Evolutionary conservation across 1,140 invertebrate species (phyloP).

Genomic region (Araneus ventricosus): DNA sequence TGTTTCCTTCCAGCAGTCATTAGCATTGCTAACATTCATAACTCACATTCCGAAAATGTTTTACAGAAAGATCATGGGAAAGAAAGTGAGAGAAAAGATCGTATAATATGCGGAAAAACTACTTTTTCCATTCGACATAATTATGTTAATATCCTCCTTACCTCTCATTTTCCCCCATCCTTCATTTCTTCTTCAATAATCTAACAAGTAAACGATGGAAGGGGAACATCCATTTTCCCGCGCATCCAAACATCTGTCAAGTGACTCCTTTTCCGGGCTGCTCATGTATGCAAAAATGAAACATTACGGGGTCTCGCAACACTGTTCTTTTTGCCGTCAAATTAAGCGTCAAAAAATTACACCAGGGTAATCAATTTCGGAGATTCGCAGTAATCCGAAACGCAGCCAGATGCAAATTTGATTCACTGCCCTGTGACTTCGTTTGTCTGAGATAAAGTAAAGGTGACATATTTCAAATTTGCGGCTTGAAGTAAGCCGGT

Average conservation of each 20-base stretch:
- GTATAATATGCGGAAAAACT: neutral
- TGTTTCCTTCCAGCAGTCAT: neutral
- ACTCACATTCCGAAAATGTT: neutral
- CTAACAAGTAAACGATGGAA: conserved; percentile 40
- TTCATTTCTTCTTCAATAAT: conserved; percentile 13
- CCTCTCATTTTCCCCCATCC: neutral
- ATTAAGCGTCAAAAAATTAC: conserved; percentile 73
- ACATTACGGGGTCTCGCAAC: conserved; percentile 26
- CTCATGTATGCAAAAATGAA: conserved; percentile 49
- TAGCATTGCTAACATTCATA: conserved; percentile 35
- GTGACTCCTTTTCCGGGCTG: conserved; percentile 5
- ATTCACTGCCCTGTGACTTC: conserved; percentile 47
- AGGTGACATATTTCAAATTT: conserved; percentile 57
- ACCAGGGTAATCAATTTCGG: conserved; percentile 63
- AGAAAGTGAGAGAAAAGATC: neutral
- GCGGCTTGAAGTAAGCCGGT: neutral
- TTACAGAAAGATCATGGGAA: neutral
- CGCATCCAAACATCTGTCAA: conserved; percentile 66
- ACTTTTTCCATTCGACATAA: neutral
- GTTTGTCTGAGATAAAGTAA: conserved; percentile 52
- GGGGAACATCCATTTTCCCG: conserved; percentile 41
- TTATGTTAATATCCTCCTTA: conserved; percentile 56
- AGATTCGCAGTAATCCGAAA: neutral
- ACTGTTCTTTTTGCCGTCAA: conserved; percentile 49
- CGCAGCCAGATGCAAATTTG: conserved; percentile 58